phyloP scores from a whole-genome alignment of 2,888 invertebrate genomes.

The Drosophila suboccidentalis region DNA sequence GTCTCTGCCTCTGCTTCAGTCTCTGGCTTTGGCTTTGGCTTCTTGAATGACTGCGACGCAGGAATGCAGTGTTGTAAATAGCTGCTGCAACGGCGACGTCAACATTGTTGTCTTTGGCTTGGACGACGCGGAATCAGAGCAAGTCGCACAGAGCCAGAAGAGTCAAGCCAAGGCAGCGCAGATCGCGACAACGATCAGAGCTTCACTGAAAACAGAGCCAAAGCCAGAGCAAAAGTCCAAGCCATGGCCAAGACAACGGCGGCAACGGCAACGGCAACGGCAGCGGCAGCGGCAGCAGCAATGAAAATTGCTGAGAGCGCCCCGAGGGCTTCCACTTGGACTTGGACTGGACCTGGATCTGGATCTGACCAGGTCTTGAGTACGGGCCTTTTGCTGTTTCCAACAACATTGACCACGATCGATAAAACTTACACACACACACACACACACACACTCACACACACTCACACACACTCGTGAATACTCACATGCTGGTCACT shows the following conservation, averaged over 20 bases:
- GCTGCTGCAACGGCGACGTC: constrained; percentile 55
- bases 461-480: constrained; percentile 2
- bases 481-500: constrained; percentile 37
- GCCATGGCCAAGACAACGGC: constrained; percentile 48
- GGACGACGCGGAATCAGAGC: constrained; percentile 68
- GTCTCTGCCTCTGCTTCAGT: constrained; percentile 9
- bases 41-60: constrained; percentile 76
- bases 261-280: constrained; percentile 26
- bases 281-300: constrained; percentile 55
- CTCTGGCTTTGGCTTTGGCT: constrained; percentile 47
- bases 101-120: constrained; percentile 67
- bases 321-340: constrained; percentile 79
- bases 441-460: constrained; percentile 23
- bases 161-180: constrained; percentile 52
- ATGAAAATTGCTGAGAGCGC: constrained; percentile 84
- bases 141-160: constrained; percentile 48
- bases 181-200: constrained; percentile 76
- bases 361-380: constrained; percentile 58
- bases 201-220: constrained; percentile 26
- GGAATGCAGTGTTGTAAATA: constrained; percentile 79
- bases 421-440: constrained; percentile 62
- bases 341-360: constrained; percentile 67
- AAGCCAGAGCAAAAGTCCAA: constrained; percentile 29
- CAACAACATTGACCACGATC: constrained; percentile 75
- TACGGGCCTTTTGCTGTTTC: constrained; percentile 61